Percentiles rank a stretch among this genome's conserved stretches.
phyloP scores from a whole-genome alignment of 2,797 vertebrate genomes.

The Silurus lanzhouensis region DNA sequence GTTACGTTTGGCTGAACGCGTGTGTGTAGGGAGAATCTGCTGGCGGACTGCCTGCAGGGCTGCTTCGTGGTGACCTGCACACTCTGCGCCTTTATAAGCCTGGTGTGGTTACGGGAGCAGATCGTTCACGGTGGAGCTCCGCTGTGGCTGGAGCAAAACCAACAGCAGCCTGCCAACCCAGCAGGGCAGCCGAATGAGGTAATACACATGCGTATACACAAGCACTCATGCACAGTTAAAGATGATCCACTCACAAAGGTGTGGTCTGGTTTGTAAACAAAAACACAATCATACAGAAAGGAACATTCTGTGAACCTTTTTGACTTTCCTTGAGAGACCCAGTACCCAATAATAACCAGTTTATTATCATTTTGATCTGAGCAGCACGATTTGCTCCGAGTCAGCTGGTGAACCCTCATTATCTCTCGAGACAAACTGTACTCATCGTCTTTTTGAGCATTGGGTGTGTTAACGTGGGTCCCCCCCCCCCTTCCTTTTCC shows the following conservation, averaged over 20 bases:
- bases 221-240: not conserved
- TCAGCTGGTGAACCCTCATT: slow-evolving; percentile 28
- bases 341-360: slow-evolving; percentile 4
- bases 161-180: slow-evolving; percentile 82
- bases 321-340: slow-evolving; percentile 36
- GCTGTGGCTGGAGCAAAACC: slow-evolving; percentile 95
- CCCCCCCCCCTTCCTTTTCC: no score
- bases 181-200: slow-evolving; percentile 91
- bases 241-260: not conserved
- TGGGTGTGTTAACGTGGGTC: not conserved
- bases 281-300: not conserved
- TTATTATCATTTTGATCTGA: slow-evolving; percentile 38
- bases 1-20: not conserved
- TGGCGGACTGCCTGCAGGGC: slow-evolving; percentile 97
- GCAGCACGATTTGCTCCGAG: slow-evolving; percentile 9
- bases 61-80: slow-evolving; percentile 99
- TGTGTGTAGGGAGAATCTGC: slow-evolving; percentile 87
- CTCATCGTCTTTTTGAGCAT: not conserved
- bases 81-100: slow-evolving; percentile 96
- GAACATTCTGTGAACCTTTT: not conserved
- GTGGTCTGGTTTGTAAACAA: not conserved
- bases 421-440: not conserved
- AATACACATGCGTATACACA: slow-evolving; percentile 25
- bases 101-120: slow-evolving; percentile 98
- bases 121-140: slow-evolving; percentile 97